Percentiles rank a stretch among this genome's conserved stretches.
Conservation (phyloP, 1,140 invertebrate species). For the Drosophila sturtevanti region DNA sequence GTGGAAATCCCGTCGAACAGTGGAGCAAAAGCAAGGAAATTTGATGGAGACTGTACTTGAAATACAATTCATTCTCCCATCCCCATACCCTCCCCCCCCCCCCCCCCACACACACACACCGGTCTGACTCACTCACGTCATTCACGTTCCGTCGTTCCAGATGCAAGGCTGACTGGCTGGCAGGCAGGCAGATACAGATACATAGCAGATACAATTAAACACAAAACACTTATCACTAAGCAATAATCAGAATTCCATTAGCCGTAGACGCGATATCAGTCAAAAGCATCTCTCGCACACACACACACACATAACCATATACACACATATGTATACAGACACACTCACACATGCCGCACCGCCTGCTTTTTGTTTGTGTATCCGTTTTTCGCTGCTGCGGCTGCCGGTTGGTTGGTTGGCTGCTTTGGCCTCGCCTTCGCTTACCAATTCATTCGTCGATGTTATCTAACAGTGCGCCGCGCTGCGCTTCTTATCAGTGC, state of each 20-base stretch:
- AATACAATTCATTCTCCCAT: neutral
- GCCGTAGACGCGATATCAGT: constrained; percentile 81
- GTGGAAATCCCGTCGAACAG: constrained; percentile 23
- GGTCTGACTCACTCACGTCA: constrained; percentile 5
- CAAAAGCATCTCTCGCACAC: constrained; percentile 73
- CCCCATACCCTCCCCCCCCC: neutral
- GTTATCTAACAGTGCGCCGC: constrained; percentile 82
- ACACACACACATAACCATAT: constrained; percentile 44
- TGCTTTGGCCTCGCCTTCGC: constrained; percentile 38
- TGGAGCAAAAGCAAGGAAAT: constrained; percentile 23
- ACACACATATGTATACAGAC: constrained; percentile 34
- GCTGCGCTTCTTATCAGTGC: constrained; percentile 81
- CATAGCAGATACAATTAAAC: constrained; percentile 81
- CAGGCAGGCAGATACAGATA: constrained; percentile 75
- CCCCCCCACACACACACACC: neutral
- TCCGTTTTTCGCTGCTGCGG: constrained; percentile 60
- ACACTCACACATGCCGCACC: constrained; percentile 44
- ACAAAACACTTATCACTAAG: constrained; percentile 82
- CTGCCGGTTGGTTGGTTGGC: constrained; percentile 53
- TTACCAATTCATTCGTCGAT: constrained; percentile 61
- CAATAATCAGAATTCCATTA: constrained; percentile 83
- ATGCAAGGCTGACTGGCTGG: neutral
- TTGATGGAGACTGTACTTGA: neutral
- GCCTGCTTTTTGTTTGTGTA: constrained; percentile 58
- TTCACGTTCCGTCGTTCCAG: constrained; percentile 6